These are phyloP conservation scores for Scaptomyza flava DNA, from an alignment of 2,888 invertebrate species.

Conservation along the genomic window DNA sequence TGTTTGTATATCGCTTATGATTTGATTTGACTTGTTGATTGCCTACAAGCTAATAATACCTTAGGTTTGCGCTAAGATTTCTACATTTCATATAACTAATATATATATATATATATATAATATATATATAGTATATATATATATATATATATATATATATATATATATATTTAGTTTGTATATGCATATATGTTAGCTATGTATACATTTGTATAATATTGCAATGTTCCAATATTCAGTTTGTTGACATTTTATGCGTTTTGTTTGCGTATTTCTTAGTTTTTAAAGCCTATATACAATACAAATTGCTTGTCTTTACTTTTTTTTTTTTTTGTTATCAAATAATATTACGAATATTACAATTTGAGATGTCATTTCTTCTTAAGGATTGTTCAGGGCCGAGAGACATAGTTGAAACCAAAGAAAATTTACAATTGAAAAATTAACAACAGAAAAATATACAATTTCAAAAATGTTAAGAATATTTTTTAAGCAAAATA, in stretches of 20 bases:
- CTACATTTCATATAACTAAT: slow-evolving; percentile 52
- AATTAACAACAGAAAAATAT: not conserved
- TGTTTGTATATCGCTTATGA: slow-evolving; percentile 51
- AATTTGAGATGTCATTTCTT: slow-evolving; percentile 81
- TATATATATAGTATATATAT: slow-evolving; percentile 9
- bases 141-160: slow-evolving; percentile 51
- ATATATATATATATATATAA: slow-evolving; percentile 28
- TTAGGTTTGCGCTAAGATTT: slow-evolving; percentile 76
- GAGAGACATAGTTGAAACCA: not conserved
- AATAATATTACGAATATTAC: slow-evolving; percentile 77
- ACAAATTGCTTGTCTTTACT: slow-evolving; percentile 72
- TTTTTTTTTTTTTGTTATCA: slow-evolving; percentile 25
- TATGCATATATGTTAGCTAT: slow-evolving; percentile 36
- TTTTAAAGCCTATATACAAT: slow-evolving; percentile 59
- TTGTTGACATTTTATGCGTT: slow-evolving; percentile 46
- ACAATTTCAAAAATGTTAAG: not conserved
- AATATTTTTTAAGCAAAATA: not conserved
- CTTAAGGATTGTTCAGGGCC: not conserved
- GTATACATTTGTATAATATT: slow-evolving; percentile 75
- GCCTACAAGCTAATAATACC: slow-evolving; percentile 82
- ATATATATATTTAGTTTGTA: slow-evolving; percentile 29
- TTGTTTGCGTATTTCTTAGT: slow-evolving; percentile 17
- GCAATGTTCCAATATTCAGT: slow-evolving; percentile 70
- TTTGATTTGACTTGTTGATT: slow-evolving; percentile 72
- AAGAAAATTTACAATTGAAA: not conserved